Conservation (phyloP, 2,888 invertebrate species). For the Zele albiditarsus region DNA sequence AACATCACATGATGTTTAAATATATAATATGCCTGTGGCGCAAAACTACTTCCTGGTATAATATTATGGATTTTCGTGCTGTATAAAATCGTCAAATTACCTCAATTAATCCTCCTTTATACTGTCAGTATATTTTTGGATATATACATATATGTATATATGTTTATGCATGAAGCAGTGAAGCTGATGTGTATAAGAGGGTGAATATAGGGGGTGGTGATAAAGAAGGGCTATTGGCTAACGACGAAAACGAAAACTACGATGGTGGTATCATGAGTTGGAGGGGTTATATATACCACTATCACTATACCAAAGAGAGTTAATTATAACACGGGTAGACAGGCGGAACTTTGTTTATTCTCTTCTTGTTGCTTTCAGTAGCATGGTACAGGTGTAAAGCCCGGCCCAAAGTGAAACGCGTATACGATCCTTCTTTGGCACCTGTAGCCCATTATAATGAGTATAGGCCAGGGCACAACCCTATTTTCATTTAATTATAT, state of each 20-base stretch:
- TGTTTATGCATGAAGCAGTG: slow-evolving; percentile 20
- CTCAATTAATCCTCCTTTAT: slow-evolving; percentile 5
- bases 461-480: slow-evolving; percentile 47
- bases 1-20: slow-evolving; percentile 1
- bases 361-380: slow-evolving; percentile 41
- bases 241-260: neutral
- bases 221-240: neutral
- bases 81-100: slow-evolving; percentile 10
- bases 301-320: slow-evolving; percentile 35
- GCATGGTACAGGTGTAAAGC: slow-evolving; percentile 42
- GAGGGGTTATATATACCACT: slow-evolving; percentile 10
- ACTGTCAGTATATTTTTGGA: slow-evolving; percentile 5
- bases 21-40: neutral
- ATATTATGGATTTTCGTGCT: neutral
- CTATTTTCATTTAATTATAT: slow-evolving; percentile 60
- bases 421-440: slow-evolving; percentile 57
- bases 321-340: slow-evolving; percentile 39
- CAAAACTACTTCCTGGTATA: slow-evolving; percentile 4
- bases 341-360: slow-evolving; percentile 43
- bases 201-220: slow-evolving; percentile 7
- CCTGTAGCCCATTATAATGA: slow-evolving; percentile 61
- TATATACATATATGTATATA: neutral
- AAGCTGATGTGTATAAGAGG: neutral
- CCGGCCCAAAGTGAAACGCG: slow-evolving; percentile 55
- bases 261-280: neutral